Conservation (phyloP, 2,113 vertebrate genomes). For the Ceyx margarethae region DNA sequence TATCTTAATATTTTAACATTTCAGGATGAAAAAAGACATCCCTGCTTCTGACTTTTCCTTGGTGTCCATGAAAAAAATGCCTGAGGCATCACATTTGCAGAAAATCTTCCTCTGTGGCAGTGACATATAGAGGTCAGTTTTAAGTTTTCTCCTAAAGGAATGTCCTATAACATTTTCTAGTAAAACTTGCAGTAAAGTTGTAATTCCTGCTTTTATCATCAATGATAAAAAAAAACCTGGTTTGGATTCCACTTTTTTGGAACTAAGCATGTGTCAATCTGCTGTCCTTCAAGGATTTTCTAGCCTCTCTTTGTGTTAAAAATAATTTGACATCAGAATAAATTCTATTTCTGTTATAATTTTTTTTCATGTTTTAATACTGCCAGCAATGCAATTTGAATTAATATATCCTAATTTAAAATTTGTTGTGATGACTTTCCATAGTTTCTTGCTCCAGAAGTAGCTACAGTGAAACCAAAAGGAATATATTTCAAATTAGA, state of each 20-base stretch:
- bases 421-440: background rate
- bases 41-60: background rate
- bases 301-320: background rate
- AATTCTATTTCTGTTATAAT: background rate
- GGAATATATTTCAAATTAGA: background rate
- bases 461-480: background rate
- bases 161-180: background rate
- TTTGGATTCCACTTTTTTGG: background rate
- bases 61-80: background rate
- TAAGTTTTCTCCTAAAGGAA: background rate
- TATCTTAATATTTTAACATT: background rate
- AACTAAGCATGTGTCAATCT: background rate
- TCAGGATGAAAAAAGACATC: background rate
- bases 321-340: conserved; percentile 11
- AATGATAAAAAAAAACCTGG: background rate
- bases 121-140: background rate
- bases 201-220: background rate
- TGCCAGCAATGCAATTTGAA: background rate
- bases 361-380: background rate
- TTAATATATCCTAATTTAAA: background rate
- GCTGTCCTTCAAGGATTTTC: background rate
- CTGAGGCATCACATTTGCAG: rapidly evolving
- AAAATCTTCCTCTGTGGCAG: background rate
- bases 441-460: background rate
- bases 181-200: background rate